phyloP scores from a whole-genome alignment of 2,888 invertebrate species.

The Lomographa bimaculata region DNA sequence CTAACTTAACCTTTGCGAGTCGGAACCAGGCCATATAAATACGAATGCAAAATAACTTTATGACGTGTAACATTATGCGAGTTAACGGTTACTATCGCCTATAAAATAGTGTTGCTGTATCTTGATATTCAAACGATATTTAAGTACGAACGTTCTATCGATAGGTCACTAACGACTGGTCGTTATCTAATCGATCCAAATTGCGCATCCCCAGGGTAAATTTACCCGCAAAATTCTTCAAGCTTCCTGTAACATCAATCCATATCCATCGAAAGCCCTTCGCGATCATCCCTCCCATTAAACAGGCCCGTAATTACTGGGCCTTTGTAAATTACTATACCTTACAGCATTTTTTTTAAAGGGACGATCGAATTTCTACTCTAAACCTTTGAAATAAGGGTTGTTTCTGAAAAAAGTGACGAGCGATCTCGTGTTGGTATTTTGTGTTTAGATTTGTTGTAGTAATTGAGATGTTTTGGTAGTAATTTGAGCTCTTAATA shows the following conservation, averaged over 20 bases:
- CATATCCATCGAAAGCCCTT: conserved; percentile 44
- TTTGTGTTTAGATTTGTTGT: no score
- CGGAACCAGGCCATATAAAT: no score
- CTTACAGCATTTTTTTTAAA: conserved; percentile 9
- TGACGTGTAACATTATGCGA: no score
- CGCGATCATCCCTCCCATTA: conserved; percentile 46
- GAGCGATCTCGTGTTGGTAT: background rate
- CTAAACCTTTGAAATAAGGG: background rate
- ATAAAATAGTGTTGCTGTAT: no score
- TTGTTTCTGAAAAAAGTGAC: background rate
- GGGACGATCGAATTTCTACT: conserved; percentile 1
- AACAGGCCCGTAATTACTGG: conserved; percentile 46
- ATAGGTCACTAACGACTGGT: no score
- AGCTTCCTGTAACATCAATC: conserved; percentile 40
- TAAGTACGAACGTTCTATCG: no score
- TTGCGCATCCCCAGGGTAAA: conserved; percentile 21
- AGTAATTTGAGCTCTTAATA: no score
- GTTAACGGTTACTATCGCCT: no score
- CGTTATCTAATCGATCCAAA: conserved; percentile 21
- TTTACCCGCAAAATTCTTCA: conserved; percentile 39
- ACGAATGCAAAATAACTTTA: no score
- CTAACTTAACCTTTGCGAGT: no score
- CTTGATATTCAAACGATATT: no score
- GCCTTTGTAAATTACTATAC: conserved; percentile 42
- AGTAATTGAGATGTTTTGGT: no score